Conservation (phyloP, 2,113 vertebrate species). For the Ellobius talpinus region DNA sequence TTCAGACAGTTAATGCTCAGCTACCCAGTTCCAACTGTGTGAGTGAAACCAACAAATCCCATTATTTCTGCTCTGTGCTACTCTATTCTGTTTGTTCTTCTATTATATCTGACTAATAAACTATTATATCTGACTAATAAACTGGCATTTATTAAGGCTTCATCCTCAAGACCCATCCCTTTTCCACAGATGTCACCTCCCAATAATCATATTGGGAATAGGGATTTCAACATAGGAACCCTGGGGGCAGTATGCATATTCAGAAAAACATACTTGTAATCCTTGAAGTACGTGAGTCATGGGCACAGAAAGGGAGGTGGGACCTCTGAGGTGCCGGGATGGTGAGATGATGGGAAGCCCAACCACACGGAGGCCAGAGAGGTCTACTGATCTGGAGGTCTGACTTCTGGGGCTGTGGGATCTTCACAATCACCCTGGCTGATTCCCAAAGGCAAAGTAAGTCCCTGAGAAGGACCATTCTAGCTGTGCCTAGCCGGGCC, state of each 20-base stretch:
- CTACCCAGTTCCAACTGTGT: neutral
- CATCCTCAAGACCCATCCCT: neutral
- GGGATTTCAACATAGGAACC: neutral
- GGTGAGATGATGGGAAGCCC: fast-evolving
- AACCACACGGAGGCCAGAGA: neutral
- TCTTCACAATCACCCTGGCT: neutral
- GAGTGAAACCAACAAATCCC: neutral
- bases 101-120: neutral
- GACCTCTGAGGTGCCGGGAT: neutral
- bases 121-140: too few species aligned
- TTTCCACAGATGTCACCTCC: neutral
- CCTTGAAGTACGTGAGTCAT: neutral
- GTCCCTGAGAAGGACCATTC: neutral
- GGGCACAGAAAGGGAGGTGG: neutral
- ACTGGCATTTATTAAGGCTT: neutral
- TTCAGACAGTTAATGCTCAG: neutral
- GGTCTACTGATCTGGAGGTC: neutral
- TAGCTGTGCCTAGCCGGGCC: too few species aligned
- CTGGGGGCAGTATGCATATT: neutral
- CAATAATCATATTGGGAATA: neutral
- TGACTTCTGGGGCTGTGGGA: neutral
- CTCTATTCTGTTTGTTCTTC: neutral
- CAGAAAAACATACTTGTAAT: neutral
- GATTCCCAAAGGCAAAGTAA: neutral
- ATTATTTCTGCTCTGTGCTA: neutral